Evolutionary conservation across 1,140 invertebrate genomes (phyloP), one percentile per base, ranked within the genome.

Genomic region (Tribolium madens): DNA sequence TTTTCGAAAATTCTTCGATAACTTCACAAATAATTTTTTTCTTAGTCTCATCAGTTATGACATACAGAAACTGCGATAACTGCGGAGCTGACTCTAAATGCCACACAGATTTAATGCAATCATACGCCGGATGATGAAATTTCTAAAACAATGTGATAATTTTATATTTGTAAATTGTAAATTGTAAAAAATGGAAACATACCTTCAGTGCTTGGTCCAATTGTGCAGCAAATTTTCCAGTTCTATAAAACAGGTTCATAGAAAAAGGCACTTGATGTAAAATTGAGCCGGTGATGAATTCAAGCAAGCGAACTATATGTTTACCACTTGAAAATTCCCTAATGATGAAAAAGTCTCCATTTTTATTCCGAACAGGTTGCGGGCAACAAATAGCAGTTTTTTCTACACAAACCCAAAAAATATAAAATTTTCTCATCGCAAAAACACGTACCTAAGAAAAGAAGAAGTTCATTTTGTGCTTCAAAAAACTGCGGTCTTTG

Each of bases 221-320:
- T 76, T 89, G 89, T 0, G 91, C 93, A 0, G 91, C 84, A 72
- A 91, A 93, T 82, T 88, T 86, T 0, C 96, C 96, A 12, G 91
- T 86, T 78, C 95, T 89, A 78, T 90, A 91, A 50, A 94, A 88
- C 2, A 96, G 83, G 50, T 90, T 84, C 2, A 89, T 85, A 0
- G 89, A 89, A 21, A 85, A 85, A 0, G 89, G 86, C 1, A 91
- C 89, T 33, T 91, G 86, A 21, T 87, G 85, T 7, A 97, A 85
- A 50, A 94, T 86, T 60, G 90, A 87, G 0, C 95, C 95, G 0
- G 92, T 90, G 10, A 92, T 87, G 82, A 89, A 97, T 52, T 92
- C 90, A 76, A 96, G 81, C 1, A 97, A 86, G 15, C 93, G 88
- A 0, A 96, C 91, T 0, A 92, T 88, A 83, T 96, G 90, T 72